Base-by-base conservation (phyloP, 2,888 invertebrate genomes). In the Microctonus hyperodae region DNA sequence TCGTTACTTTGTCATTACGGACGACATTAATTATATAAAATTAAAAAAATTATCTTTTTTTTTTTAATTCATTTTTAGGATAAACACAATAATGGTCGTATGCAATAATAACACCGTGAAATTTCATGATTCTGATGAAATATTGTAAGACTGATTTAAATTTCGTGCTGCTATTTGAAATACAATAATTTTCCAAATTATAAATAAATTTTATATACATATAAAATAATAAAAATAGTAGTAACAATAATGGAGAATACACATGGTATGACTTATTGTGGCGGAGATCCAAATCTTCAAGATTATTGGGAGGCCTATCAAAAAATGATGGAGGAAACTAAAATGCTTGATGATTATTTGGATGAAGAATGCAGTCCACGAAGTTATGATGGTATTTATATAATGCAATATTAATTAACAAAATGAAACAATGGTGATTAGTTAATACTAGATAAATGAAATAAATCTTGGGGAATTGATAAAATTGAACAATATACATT, bases 221-320 rank as follows among this genome's bases (percentile, higher is more conserved):
- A 20, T 55, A 72, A 55, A 35, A 55, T 20, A 23, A 31, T 3
- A 65, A 25, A n/a, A n/a, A n/a, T n/a, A n/a, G n/a, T n/a, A n/a
- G n/a, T n/a, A n/a, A 55, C 48, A 16, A 77, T 72, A 37, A 83
- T 83, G 83, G 82, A 83, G 25, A 78, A 69, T 70, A 69, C 71
- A 53, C 80, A 80, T 51, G 73, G 77, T 65, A 75, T 78, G 33
- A 77, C 79, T 33, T 82, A 78, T 59, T 72, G 75, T 50, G 79
- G 76, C 28, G 75, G 75, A 31, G 86, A 87, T 56, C 79, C 85
- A 22, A 86, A 89, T 74, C 86, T 89, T 71, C 87, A 88, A 28
- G 90, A 90, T 68, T 90, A 90, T 83, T 90, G 90, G 89, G 89
- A 90, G 31, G 90, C 90, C 76, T 89, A 88, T 81, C 87, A 88